A percentile compares a stretch with the other conserved stretches of the same genome.
phyloP scores from a whole-genome alignment of 2,888 invertebrate genomes.

The Limenitis camilla region DNA sequence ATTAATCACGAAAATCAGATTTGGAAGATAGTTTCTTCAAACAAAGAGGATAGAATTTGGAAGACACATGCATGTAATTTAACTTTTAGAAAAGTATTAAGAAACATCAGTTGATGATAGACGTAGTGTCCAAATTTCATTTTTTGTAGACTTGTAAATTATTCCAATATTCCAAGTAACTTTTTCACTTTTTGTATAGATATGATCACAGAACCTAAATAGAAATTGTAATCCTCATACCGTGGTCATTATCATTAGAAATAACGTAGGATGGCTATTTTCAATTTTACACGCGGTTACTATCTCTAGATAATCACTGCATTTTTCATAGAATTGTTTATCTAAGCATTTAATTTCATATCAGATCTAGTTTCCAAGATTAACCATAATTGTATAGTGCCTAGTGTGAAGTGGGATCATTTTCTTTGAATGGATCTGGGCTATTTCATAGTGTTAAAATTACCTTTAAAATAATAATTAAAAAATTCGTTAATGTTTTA shows the following conservation, averaged over 20 bases:
- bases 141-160: too few relatives aligned
- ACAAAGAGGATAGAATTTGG: too few relatives aligned
- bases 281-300: background rate
- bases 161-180: too few relatives aligned
- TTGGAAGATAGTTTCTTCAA: too few relatives aligned
- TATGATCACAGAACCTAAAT: background rate
- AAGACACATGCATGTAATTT: too few relatives aligned
- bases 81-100: too few relatives aligned
- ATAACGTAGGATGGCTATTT: background rate
- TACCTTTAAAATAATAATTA: too few relatives aligned
- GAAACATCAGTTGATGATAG: too few relatives aligned
- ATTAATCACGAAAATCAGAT: too few relatives aligned
- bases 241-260: background rate
- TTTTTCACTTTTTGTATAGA: too few relatives aligned
- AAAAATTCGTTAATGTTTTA: too few relatives aligned
- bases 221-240: background rate
- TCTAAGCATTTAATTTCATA: slow-evolving; percentile 17
- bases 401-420: slow-evolving; percentile 5
- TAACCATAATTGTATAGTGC: slow-evolving; percentile 13
- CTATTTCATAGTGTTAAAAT: background rate
- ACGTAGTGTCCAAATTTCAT: too few relatives aligned
- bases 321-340: slow-evolving; percentile 13
- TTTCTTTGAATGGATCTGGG: background rate
- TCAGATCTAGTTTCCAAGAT: slow-evolving; percentile 12
- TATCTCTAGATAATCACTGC: slow-evolving; percentile 9